Conservation (phyloP, 64 coral and sea anemone genomes). For the Actinia tenebrosa region DNA sequence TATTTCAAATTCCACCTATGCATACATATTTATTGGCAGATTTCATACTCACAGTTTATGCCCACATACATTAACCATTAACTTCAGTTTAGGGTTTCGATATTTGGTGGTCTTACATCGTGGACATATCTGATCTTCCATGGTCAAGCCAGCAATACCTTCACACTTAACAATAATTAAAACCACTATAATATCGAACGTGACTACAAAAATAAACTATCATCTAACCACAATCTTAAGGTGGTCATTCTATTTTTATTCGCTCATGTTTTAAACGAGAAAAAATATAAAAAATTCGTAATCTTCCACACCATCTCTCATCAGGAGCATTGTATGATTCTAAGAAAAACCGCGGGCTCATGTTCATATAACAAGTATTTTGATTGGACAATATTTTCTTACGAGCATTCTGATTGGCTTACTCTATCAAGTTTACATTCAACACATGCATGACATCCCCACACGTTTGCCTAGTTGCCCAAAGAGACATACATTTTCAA, state of each 20-base stretch:
- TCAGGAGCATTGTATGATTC: no score
- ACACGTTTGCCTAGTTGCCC: background rate
- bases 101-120: constrained; percentile 97
- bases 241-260: background rate
- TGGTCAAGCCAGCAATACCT: background rate
- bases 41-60: constrained; percentile 91
- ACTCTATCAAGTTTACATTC: background rate
- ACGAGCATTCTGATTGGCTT: constrained; percentile 36
- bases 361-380: background rate
- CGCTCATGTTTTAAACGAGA: background rate
- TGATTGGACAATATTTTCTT: constrained; percentile 15
- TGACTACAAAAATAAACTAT: background rate
- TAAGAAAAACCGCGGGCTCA: background rate
- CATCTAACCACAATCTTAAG: background rate
- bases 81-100: constrained; percentile 93
- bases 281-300: no score
- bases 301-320: no score
- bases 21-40: background rate
- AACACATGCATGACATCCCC: background rate
- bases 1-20: background rate
- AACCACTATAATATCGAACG: background rate
- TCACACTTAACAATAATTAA: background rate
- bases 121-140: constrained; percentile 70
- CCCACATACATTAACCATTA: constrained; percentile 94
- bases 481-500: background rate